phyloP scores from a whole-genome alignment of 2,888 invertebrate species.

The Limnephilus rhombicus region DNA sequence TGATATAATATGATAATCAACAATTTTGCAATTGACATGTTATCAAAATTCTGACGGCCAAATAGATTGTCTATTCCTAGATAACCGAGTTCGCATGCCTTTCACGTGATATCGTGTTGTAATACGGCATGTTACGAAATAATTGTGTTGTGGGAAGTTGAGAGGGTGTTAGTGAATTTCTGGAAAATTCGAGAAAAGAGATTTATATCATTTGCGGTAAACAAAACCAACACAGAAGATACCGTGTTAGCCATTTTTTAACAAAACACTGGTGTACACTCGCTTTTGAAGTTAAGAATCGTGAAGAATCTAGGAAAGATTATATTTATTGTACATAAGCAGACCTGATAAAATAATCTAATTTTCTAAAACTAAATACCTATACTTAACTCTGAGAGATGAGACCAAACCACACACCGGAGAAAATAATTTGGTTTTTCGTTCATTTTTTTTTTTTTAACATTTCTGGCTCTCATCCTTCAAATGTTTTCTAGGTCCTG shows the following conservation, averaged over 20 bases:
- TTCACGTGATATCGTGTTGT: background rate
- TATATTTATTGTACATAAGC: too few species aligned
- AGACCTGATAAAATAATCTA: too few species aligned
- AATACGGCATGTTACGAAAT: background rate
- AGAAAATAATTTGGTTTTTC: too few species aligned
- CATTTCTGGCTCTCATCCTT: too few species aligned
- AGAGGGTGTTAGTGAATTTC: background rate
- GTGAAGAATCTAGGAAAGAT: too few species aligned
- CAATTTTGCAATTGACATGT: slow-evolving; percentile 17
- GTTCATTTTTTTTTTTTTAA: too few species aligned
- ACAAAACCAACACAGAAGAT: background rate
- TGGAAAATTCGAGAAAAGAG: background rate
- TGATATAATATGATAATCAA: background rate
- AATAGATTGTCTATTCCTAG: background rate
- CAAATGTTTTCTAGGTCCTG: too few species aligned
- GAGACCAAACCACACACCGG: too few species aligned
- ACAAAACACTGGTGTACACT: background rate
- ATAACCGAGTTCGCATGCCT: background rate
- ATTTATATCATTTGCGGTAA: background rate
- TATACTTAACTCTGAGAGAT: too few species aligned
- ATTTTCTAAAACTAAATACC: too few species aligned
- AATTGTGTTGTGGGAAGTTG: background rate
- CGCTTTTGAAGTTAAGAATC: too few species aligned
- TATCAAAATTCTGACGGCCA: slow-evolving; percentile 17
- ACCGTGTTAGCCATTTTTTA: background rate